These are phyloP conservation scores for Drosophila pseudoananassae DNA, from an alignment of 1,140 invertebrate species.

Conservation along the genomic window DNA sequence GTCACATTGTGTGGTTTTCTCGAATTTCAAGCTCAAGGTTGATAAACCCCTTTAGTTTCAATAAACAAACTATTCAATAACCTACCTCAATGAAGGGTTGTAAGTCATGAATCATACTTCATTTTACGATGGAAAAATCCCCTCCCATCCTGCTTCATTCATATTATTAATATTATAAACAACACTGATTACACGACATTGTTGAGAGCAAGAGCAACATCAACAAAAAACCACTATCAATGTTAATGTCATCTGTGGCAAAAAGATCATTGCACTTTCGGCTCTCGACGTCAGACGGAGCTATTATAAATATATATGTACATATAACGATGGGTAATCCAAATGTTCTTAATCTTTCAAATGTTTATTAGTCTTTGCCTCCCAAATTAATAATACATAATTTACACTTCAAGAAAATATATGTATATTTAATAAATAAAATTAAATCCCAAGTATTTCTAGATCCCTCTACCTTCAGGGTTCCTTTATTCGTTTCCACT, in stretches of 20 bases:
- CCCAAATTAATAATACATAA: no score
- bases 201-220: conserved; percentile 3
- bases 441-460: neutral
- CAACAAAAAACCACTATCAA: conserved; percentile 32
- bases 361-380: neutral
- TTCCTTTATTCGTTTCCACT: neutral
- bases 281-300: conserved; percentile 4
- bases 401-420: neutral
- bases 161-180: conserved; percentile 26
- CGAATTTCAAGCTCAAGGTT: conserved; percentile 49
- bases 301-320: neutral
- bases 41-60: neutral
- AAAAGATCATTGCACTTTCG: conserved; percentile 58
- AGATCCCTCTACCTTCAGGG: neutral
- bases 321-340: neutral
- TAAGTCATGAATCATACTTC: conserved; percentile 22
- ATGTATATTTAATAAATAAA: neutral
- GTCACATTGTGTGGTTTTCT: conserved; percentile 47
- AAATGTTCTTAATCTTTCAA: neutral
- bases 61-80: conserved; percentile 3
- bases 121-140: conserved; percentile 39
- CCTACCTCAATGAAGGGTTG: conserved; percentile 21
- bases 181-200: conserved; percentile 2
- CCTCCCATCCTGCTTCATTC: conserved; percentile 11
- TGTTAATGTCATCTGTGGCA: conserved; percentile 55